These are phyloP conservation scores for Castor canadensis DNA, from an alignment of 2,113 vertebrate genomes.

Conservation along the genomic window DNA sequence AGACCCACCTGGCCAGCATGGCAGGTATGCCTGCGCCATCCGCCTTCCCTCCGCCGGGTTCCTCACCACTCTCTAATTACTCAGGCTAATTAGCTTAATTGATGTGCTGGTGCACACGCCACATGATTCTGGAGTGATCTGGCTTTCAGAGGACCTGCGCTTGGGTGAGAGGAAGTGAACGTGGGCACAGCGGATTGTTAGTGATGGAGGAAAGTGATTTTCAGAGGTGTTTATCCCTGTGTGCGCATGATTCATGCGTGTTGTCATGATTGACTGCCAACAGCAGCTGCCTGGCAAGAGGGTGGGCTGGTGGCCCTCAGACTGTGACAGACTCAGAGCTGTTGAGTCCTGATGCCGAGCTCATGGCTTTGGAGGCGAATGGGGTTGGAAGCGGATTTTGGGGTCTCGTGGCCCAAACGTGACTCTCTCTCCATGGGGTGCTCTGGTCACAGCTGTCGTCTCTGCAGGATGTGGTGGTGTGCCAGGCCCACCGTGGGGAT, in stretches of 20 bases:
- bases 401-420: not conserved
- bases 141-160: slow-evolving; percentile 54
- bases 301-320: not conserved
- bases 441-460: not conserved
- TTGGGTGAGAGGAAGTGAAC: slow-evolving; percentile 53
- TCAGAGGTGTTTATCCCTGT: not conserved
- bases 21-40: no score
- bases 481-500: not conserved
- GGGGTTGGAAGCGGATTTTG: not conserved
- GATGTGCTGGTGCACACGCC: slow-evolving; percentile 61
- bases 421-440: not conserved
- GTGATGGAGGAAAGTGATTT: slow-evolving; percentile 55
- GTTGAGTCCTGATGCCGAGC: slow-evolving; percentile 28
- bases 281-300: not conserved
- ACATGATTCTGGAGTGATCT: slow-evolving; percentile 65
- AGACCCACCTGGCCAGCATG: no score
- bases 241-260: not conserved
- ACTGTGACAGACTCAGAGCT: not conserved
- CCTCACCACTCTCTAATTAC: slow-evolving; percentile 67
- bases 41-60: no score
- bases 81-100: slow-evolving; percentile 73
- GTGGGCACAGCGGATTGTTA: no score
- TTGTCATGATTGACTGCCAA: slow-evolving; percentile 14
- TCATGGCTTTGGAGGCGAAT: slow-evolving; percentile 11
- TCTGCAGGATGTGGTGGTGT: not conserved